phyloP scores from a whole-genome alignment of 2,797 vertebrate species.

The Avahi laniger region DNA sequence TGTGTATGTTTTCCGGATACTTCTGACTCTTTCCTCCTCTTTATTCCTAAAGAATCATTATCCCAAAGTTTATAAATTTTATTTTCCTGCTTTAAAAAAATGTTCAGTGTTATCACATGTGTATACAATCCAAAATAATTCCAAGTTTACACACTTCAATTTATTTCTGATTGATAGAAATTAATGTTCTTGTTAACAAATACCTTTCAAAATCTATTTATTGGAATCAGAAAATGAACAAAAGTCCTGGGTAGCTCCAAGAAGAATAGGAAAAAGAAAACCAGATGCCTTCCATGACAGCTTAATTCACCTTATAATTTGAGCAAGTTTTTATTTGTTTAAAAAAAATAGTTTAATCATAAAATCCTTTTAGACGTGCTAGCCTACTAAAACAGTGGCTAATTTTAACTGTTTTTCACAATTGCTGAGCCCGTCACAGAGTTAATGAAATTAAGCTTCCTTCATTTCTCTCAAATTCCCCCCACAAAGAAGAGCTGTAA shows the following conservation, averaged over 20 bases:
- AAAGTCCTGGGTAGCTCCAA: slow-evolving; percentile 34
- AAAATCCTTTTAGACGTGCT: neutral
- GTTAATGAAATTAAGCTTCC: slow-evolving; percentile 79
- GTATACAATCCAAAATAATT: slow-evolving; percentile 13
- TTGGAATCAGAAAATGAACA: slow-evolving; percentile 45
- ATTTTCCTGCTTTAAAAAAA: neutral
- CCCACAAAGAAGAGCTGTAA: slow-evolving; percentile 68
- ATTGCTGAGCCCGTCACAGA: neutral
- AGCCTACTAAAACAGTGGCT: slow-evolving; percentile 51
- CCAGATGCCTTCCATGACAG: neutral
- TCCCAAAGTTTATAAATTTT: neutral
- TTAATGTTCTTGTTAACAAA: neutral
- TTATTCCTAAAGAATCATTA: neutral
- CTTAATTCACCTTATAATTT: slow-evolving; percentile 57
- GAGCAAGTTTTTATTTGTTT: slow-evolving; percentile 35
- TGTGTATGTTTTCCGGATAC: neutral
- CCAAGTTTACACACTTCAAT: neutral
- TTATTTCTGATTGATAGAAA: slow-evolving; percentile 40
- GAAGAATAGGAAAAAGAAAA: slow-evolving; percentile 4
- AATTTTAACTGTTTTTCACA: slow-evolving; percentile 62
- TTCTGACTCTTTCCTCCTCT: neutral
- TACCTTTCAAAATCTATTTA: slow-evolving; percentile 38
- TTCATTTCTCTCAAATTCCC: slow-evolving; percentile 61
- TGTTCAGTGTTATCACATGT: neutral
- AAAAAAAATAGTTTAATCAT: neutral